phyloP scores from a whole-genome alignment of 92 coral and sea anemone genomes.

The Phymanthus crucifer region DNA sequence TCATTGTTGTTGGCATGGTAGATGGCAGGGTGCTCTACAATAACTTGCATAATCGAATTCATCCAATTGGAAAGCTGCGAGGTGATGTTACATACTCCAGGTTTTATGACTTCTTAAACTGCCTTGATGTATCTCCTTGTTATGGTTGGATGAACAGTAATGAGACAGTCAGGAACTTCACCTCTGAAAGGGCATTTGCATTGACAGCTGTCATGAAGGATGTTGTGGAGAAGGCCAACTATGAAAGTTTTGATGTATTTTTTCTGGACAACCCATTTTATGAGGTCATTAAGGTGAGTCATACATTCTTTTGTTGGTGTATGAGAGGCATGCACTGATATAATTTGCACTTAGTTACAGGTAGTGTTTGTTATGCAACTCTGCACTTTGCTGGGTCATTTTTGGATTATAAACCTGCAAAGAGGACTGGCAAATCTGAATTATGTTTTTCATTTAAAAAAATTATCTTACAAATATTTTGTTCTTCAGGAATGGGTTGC shows the following conservation, averaged over 20 bases:
- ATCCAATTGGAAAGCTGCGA: slow-evolving; percentile 88
- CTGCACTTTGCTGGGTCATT: too few relatives aligned
- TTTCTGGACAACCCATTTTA: slow-evolving; percentile 69
- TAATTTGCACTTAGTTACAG: not conserved
- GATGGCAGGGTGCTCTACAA: slow-evolving; percentile 87
- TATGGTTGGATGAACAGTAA: slow-evolving; percentile 89
- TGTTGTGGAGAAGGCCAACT: slow-evolving; percentile 63
- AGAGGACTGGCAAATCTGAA: too few relatives aligned
- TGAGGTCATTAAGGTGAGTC: slow-evolving; percentile 64
- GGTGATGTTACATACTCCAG: slow-evolving; percentile 83
- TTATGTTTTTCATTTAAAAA: too few relatives aligned
- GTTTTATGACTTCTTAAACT: slow-evolving; percentile 89
- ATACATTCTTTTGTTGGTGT: not conserved
- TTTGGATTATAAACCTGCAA: too few relatives aligned
- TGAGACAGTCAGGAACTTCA: slow-evolving; percentile 76
- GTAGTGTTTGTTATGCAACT: not conserved
- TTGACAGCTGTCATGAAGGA: slow-evolving; percentile 71
- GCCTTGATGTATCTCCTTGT: slow-evolving; percentile 92
- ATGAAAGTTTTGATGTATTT: slow-evolving; percentile 73
- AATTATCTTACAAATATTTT: too few relatives aligned
- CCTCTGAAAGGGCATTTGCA: slow-evolving; percentile 71
- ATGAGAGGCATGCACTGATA: too few relatives aligned
- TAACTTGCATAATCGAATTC: slow-evolving; percentile 82
- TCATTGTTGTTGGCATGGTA: slow-evolving; percentile 70
- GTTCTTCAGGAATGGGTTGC: slow-evolving; percentile 70